Evolutionary conservation across 1,140 invertebrate genomes (phyloP), one percentile per base, ranked within the genome.

Genomic region (Calycopis cecrops): DNA sequence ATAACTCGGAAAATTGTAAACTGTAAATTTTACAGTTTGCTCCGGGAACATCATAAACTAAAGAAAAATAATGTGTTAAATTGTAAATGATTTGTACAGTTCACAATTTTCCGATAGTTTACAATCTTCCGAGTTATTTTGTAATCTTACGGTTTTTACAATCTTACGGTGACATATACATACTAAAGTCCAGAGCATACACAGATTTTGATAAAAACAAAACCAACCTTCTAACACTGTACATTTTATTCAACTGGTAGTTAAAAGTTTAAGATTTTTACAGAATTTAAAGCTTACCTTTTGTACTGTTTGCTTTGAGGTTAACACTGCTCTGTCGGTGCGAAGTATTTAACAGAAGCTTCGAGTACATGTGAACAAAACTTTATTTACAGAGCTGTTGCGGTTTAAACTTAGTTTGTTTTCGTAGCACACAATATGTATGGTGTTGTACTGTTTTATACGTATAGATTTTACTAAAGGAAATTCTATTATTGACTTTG

Each of bases 341-440:
- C 51, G 38, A 53, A 53, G 38, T 42, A 53, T 53, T 53, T 53
- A 40, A 53, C 51, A 42, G 51, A 42, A 53, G 51, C 37, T 48
- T 18, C 16, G 47, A 53, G 35, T 53, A 37, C 38, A 53, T 40
- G 51, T 53, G 51, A 48, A 34, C 51, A 53, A 53, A 53, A 53
- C 51, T 53, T 53, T 53, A 42, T 42, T 53, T 53, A 42, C 18
- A 40, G 16, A 40, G 38, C 17, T 53, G 42, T 53, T 28, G 21
- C 37, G 18, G 51, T 38, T 42, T 4, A 53, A 53, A 53, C 51
- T 40, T 3, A 44, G 17, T 48, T 48, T 48, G 47, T 48, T 18
- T n/a, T 48, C 18, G 18, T 16, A 17, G 40, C 40, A 16, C 40
- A 9, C 1, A 40, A 40, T n/a, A 28, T 28, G 2, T 28, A 38